A percentile compares a stretch with the other conserved stretches of the same genome.
phyloP scores from a whole-genome alignment of 1,140 invertebrate species.

The Drosophila seguyi region DNA sequence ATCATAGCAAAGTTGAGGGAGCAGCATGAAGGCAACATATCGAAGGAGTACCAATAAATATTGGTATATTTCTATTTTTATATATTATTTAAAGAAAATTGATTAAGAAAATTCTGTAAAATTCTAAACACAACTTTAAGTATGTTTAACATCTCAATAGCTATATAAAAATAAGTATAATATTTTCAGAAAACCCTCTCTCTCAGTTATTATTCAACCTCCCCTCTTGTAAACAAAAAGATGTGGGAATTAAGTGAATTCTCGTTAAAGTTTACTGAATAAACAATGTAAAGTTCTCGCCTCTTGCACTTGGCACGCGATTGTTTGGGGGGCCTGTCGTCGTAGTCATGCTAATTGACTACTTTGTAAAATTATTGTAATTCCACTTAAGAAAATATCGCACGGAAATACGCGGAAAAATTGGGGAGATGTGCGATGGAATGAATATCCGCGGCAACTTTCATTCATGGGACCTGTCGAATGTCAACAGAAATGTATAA shows the following conservation, averaged over 20 bases:
- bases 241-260: conserved; percentile 12
- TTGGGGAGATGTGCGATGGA: neutral
- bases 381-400: conserved; percentile 31
- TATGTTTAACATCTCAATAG: no score
- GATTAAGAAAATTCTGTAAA: no score
- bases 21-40: no score
- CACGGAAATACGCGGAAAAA: conserved; percentile 4
- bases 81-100: no score
- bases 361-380: conserved; percentile 72
- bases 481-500: conserved; percentile 41
- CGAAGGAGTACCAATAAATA: no score
- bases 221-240: neutral
- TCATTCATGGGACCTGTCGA: conserved; percentile 40
- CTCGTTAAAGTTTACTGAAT: conserved; percentile 1
- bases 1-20: no score
- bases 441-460: conserved; percentile 13
- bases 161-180: no score
- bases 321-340: conserved; percentile 7
- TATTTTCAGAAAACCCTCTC: neutral
- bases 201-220: neutral
- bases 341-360: conserved; percentile 68
- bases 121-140: no score
- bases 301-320: conserved; percentile 61
- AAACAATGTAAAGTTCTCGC: conserved; percentile 36
- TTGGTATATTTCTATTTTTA: no score